phyloP scores from a whole-genome alignment of 2,797 vertebrate species.

The Karalla daura region DNA sequence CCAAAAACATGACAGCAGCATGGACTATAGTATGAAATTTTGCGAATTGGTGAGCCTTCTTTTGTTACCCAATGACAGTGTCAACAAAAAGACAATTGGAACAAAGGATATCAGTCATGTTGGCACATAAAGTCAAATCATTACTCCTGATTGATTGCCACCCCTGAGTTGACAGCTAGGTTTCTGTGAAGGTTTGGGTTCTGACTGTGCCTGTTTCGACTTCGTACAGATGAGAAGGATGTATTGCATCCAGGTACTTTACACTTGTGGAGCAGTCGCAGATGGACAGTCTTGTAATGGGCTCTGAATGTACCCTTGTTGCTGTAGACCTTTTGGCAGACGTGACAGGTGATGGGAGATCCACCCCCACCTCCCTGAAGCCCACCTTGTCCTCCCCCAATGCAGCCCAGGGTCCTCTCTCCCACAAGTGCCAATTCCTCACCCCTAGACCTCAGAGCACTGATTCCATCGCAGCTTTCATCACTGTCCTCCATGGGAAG shows the following conservation, averaged over 20 bases:
- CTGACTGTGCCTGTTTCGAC: constrained; percentile 96
- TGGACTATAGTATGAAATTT: constrained; percentile 22
- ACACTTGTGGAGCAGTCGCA: constrained; percentile 95
- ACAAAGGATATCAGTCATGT: constrained; percentile 33
- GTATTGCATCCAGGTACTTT: constrained; percentile 95
- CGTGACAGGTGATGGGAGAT: constrained; percentile 92
- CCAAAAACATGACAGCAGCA: constrained; percentile 8
- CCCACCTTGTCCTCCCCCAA: constrained; percentile 75
- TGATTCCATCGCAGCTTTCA: constrained; percentile 87
- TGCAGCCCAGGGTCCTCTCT: constrained; percentile 81
- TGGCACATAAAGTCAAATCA: constrained; percentile 20
- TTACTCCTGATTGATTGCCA: constrained; percentile 68
- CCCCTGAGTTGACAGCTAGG: constrained; percentile 74
- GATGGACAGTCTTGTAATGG: constrained; percentile 98
- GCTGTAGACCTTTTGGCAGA: constrained; percentile 97
- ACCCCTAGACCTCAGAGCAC: constrained; percentile 55
- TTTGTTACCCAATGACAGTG: constrained; percentile 18
- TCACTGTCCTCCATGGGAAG: constrained; percentile 90
- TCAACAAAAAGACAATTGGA: constrained; percentile 29
- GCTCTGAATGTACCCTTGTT: constrained; percentile 97
- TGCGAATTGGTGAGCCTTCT: constrained; percentile 61
- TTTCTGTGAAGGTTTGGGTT: constrained; percentile 98
- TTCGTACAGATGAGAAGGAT: constrained; percentile 95
- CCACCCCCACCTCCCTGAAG: constrained; percentile 78
- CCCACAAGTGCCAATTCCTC: constrained; percentile 80